These are phyloP conservation scores for Actinemys pallida DNA, from an alignment of 2,113 vertebrate species.

Conservation along the genomic window DNA sequence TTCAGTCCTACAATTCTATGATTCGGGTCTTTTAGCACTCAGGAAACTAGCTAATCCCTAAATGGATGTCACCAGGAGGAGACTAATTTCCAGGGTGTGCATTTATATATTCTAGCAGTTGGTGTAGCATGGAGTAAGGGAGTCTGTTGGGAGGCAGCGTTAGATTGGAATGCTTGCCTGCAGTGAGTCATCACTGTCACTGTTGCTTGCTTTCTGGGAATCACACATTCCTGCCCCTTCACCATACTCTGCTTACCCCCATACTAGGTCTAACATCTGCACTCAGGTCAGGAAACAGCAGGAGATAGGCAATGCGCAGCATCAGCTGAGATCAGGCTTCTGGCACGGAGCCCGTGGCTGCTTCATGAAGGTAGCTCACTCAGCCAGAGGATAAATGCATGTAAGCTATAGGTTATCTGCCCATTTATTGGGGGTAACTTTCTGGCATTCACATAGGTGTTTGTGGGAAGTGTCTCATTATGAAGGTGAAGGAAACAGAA, in stretches of 20 bases:
- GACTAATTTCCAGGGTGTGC: not conserved
- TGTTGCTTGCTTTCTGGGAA: not conserved
- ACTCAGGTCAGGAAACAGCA: too few species aligned
- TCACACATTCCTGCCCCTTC: not conserved
- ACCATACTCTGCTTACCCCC: not conserved
- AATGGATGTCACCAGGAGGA: not conserved
- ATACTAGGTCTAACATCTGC: not conserved
- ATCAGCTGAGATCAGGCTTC: not conserved
- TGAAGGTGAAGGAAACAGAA: not conserved
- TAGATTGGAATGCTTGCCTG: not conserved
- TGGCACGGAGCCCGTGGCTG: not conserved
- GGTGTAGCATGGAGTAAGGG: not conserved
- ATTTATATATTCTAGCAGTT: not conserved
- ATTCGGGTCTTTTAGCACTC: not conserved
- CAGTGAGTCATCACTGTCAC: not conserved
- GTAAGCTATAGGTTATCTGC: not conserved
- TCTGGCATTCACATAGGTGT: not conserved
- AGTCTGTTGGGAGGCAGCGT: not conserved
- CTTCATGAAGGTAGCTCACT: not conserved
- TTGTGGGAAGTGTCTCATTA: not conserved
- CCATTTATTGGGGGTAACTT: not conserved
- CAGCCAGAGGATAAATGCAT: not conserved
- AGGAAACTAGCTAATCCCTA: not conserved
- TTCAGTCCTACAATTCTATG: not conserved
- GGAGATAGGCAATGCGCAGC: too few species aligned